phyloP scores from a whole-genome alignment of 2,113 vertebrate species.

The Chinchilla lanigera region DNA sequence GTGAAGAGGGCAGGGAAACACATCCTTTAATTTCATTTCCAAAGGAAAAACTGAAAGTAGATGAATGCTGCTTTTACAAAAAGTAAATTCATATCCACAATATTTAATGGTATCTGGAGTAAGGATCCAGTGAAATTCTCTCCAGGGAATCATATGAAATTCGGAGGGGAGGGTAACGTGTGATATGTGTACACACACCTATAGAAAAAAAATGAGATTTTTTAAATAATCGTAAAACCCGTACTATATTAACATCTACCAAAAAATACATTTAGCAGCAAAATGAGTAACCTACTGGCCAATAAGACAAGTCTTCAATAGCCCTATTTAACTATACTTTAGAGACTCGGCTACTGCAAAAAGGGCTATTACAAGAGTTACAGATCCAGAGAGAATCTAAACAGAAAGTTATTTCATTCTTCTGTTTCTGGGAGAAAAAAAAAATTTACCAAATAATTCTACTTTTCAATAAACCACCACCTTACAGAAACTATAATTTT shows the following conservation, averaged over 20 bases:
- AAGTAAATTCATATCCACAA: constrained; percentile 48
- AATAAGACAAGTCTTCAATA: constrained; percentile 57
- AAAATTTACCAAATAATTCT: background rate
- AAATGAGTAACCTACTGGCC: constrained; percentile 83
- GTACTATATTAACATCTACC: constrained; percentile 84
- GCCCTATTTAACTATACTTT: constrained; percentile 47
- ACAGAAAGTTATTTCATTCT: constrained; percentile 45
- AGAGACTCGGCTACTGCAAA: background rate
- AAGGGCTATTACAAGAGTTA: background rate
- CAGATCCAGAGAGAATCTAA: background rate
- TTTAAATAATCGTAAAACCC: constrained; percentile 83
- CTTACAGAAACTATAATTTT: constrained; percentile 35
- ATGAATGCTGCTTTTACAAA: constrained; percentile 57
- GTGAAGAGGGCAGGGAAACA: background rate
- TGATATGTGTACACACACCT: background rate
- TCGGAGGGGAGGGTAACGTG: rapidly evolving
- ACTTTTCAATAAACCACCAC: constrained; percentile 44
- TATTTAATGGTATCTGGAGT: constrained; percentile 45
- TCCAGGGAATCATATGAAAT: constrained; percentile 52
- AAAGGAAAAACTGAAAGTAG: constrained; percentile 59
- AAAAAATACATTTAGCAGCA: constrained; percentile 86
- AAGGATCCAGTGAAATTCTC: constrained; percentile 51
- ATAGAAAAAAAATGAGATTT: constrained; percentile 27
- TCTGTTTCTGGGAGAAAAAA: constrained; percentile 12
- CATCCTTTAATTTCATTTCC: constrained; percentile 46